These are phyloP conservation scores for Ictalurus furcatus DNA, from an alignment of 2,113 vertebrate genomes.

Conservation along the genomic window DNA sequence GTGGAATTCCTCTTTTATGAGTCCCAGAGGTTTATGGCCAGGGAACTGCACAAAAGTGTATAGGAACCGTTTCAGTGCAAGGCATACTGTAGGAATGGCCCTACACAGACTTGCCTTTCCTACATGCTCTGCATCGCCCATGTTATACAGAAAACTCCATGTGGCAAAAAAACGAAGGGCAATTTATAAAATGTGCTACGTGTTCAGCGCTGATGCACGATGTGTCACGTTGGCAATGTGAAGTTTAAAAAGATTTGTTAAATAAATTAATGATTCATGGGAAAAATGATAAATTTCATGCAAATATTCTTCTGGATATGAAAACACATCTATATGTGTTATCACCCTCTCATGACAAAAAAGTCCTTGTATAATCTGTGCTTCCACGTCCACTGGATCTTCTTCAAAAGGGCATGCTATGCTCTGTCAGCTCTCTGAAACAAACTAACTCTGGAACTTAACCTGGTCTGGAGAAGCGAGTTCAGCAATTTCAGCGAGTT, in stretches of 20 bases:
- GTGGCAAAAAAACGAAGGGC: neutral
- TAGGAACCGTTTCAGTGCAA: neutral
- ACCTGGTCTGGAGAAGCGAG: no score
- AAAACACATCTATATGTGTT: no score
- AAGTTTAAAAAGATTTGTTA: neutral
- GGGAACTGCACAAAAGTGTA: conserved; percentile 5
- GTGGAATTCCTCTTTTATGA: neutral
- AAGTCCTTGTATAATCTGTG: no score
- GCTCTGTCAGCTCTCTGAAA: no score
- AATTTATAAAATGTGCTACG: conserved; percentile 2
- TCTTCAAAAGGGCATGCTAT: no score
- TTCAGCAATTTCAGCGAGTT: no score
- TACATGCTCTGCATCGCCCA: conserved; percentile 17
- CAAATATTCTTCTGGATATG: no score
- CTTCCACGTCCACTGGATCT: no score
- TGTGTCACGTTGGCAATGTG: neutral
- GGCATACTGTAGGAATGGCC: no score
- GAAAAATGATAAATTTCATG: no score
- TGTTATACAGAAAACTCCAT: conserved; percentile 10
- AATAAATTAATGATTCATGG: neutral
- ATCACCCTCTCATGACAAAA: no score
- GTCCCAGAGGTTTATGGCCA: neutral
- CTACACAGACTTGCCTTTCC: conserved; percentile 24
- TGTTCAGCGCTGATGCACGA: neutral
- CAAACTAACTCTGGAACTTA: no score